These are phyloP conservation scores for Acinonyx jubatus DNA, from an alignment of 2,113 vertebrate species.

Conservation along the genomic window DNA sequence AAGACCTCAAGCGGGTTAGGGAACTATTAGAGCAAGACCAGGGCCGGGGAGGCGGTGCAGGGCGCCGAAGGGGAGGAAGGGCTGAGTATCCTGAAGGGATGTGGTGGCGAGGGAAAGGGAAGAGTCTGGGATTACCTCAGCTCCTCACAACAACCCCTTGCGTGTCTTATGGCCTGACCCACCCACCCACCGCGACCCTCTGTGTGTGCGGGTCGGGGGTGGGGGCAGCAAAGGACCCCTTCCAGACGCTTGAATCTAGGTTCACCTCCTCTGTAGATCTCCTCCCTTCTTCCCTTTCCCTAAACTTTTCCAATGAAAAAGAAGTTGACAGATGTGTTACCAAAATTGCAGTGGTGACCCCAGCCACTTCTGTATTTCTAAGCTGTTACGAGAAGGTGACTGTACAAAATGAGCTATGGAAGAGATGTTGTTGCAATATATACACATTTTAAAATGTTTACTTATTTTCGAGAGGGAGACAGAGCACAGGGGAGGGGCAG, in stretches of 20 bases:
- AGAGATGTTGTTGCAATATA: neutral
- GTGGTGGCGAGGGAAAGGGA: neutral
- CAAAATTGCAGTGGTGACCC: neutral
- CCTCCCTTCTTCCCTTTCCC: neutral
- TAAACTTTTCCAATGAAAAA: neutral
- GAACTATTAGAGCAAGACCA: neutral
- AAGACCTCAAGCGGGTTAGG: neutral
- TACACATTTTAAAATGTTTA: neutral
- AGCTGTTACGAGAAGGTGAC: slow-evolving; percentile 12
- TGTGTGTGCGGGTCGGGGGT: neutral
- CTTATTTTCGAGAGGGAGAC: no score
- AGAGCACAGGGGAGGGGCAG: no score
- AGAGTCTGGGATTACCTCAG: neutral
- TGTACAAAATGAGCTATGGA: neutral
- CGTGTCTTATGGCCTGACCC: rapidly evolving
- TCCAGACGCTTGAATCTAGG: neutral
- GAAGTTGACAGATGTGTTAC: neutral
- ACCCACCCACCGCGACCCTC: rapidly evolving
- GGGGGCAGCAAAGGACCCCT: neutral
- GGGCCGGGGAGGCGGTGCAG: neutral
- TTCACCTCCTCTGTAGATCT: neutral
- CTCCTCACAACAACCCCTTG: neutral
- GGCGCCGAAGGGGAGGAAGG: neutral
- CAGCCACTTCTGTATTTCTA: neutral
- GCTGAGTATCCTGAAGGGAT: neutral